Base-by-base conservation (phyloP, 2,113 vertebrate species). In the Antigone vipio region DNA sequence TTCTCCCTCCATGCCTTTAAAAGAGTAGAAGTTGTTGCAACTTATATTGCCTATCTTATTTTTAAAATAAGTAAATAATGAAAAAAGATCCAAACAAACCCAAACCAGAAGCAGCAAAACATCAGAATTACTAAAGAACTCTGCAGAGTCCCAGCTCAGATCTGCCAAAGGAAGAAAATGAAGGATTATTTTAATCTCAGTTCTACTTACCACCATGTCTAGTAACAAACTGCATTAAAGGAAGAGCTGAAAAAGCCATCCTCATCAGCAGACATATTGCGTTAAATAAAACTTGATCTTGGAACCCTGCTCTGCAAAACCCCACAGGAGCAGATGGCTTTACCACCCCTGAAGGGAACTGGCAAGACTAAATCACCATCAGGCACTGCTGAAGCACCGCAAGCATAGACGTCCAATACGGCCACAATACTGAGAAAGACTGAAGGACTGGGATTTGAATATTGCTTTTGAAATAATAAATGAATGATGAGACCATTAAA, bases 261-360 rank as follows among this genome's bases (percentile, higher is more conserved):
- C 74, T 91, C 91, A 85, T 79, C 94, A 95, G 94, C 16, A 1
- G 97, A 76, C 73, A 83, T 82, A 91, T 21, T 92, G 92, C 24
- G 22, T 95, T 96, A 96, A 97, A 96, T 93, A 95, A 95, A 84
- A 94, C 76, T 92, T 89, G 60, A 60, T 97, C 87, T 85, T 95
- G 95, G 96, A 97, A 89, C 84, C 52, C 91, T 93, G 89, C 81
- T 94, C 89, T 73, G 84, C 50, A 50, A 93, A 97, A 95, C 66
- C 92, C 86, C 94, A 82, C 74, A 95, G 89, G 91, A 97, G 81
- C 96, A 96, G 97, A 96, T 96, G 97, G 97, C 55, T 88, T 92
- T 58, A 40, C 74, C 78, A 87, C 73, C 89, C 97, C 95, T 92
- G 87, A 88, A 94, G 91, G 91, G 84, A 96, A 76, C 81, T 95